These are phyloP conservation scores for Schlechtendalia chinensis DNA, from an alignment of 1,140 invertebrate genomes.

Conservation along the genomic window DNA sequence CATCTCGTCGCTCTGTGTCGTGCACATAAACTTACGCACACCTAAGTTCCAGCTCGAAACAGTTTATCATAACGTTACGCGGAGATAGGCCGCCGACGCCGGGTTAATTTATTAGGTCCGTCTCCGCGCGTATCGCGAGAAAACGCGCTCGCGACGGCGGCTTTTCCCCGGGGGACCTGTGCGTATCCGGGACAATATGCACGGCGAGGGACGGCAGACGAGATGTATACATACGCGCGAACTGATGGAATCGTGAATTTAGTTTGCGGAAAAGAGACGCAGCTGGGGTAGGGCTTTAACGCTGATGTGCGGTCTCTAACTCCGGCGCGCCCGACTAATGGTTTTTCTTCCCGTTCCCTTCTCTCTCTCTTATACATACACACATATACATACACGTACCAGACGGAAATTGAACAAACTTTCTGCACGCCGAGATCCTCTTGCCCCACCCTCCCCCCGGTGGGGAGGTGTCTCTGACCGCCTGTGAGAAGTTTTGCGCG, in stretches of 20 bases:
- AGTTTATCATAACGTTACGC: neutral
- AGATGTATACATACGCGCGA: no score
- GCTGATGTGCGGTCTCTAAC: conserved; percentile 14
- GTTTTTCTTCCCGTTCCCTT: no score
- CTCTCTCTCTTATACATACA: neutral
- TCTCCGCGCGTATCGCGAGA: neutral
- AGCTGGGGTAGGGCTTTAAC: conserved; percentile 10
- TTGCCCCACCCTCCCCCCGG: no score
- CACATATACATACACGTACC: no score
- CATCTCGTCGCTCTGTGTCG: no score
- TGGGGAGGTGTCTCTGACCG: neutral
- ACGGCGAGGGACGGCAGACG: neutral
- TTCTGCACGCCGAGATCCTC: no score
- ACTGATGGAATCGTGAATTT: neutral
- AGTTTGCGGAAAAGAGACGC: neutral
- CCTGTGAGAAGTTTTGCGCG: neutral
- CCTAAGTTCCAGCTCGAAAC: neutral
- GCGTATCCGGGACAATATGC: neutral
- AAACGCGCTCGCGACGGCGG: neutral
- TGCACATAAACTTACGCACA: no score
- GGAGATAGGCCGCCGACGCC: no score
- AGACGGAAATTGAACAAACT: conserved; percentile 26
- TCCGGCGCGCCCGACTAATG: conserved; percentile 5
- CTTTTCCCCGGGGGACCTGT: neutral
- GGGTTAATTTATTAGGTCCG: neutral